phyloP scores from a whole-genome alignment of 2,888 invertebrate genomes.

The Laothoe populi region DNA sequence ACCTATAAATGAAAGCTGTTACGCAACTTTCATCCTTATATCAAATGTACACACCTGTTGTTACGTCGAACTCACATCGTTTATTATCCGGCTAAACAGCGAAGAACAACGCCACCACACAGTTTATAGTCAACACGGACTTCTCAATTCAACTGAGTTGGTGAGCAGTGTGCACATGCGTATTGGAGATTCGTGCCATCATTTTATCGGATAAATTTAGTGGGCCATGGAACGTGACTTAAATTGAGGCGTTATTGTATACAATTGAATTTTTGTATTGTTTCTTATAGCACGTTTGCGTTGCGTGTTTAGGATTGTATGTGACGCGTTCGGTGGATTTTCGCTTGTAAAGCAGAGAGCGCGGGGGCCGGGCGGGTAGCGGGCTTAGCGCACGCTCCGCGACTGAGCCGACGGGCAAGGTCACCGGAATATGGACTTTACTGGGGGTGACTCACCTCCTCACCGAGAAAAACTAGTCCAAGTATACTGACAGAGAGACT shows the following conservation, averaged over 20 bases:
- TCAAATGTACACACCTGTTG: conserved; percentile 49
- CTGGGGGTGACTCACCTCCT: conserved; percentile 49
- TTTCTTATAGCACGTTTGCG: background rate
- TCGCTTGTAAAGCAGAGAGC: conserved; percentile 25
- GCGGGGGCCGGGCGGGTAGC: conserved; percentile 30
- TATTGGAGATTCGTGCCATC: conserved; percentile 38
- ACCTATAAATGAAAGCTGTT: conserved; percentile 29
- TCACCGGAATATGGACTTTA: conserved; percentile 47
- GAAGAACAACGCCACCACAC: conserved; percentile 35
- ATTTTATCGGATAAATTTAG: conserved; percentile 30
- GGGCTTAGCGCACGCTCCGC: conserved; percentile 50
- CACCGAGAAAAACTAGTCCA: conserved; percentile 25
- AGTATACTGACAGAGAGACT: conserved; percentile 10
- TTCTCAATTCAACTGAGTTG: conserved; percentile 42
- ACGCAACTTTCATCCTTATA: conserved; percentile 42
- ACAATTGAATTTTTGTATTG: conserved; percentile 17
- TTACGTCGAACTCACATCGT: conserved; percentile 38
- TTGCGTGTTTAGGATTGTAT: background rate
- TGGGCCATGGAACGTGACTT: conserved; percentile 10
- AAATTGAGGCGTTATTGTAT: background rate
- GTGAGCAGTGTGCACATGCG: conserved; percentile 58
- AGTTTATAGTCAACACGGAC: conserved; percentile 34
- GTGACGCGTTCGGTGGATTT: conserved; percentile 10
- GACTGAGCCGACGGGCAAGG: conserved; percentile 54
- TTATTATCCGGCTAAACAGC: conserved; percentile 43